phyloP scores from a whole-genome alignment of 1,140 invertebrate species.

The Trichonephila clavipes region DNA sequence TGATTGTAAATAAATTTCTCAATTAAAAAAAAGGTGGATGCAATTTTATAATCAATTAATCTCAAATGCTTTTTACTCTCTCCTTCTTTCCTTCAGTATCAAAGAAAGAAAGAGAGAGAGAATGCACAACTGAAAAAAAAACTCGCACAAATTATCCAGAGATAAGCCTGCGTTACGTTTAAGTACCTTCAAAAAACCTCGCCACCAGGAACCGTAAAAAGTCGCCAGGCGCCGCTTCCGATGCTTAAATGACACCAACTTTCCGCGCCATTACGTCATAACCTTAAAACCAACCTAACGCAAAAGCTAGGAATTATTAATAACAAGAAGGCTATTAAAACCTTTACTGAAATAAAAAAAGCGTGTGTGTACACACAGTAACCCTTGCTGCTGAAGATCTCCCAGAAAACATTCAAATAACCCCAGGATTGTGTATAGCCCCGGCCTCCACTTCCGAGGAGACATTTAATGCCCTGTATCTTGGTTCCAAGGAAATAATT shows the following conservation, averaged over 20 bases:
- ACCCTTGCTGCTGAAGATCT: neutral
- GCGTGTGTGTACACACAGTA: neutral
- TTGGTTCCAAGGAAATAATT: slow-evolving; percentile 45
- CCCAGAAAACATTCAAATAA: slow-evolving; percentile 52
- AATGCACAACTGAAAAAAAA: neutral
- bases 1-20: neutral
- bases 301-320: slow-evolving; percentile 56
- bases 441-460: slow-evolving; percentile 10
- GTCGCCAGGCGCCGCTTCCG: neutral
- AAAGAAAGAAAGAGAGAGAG: neutral
- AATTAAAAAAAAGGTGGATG: neutral
- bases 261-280: slow-evolving; percentile 55
- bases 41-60: slow-evolving; percentile 9
- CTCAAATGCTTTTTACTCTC: neutral
- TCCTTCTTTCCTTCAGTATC: neutral
- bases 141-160: slow-evolving; percentile 1
- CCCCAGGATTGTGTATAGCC: neutral
- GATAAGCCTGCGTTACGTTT: slow-evolving; percentile 3
- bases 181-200: slow-evolving; percentile 30
- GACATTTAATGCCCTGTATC: slow-evolving; percentile 61
- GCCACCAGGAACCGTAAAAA: slow-evolving; percentile 29
- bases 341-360: neutral
- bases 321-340: slow-evolving; percentile 66
- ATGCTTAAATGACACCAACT: slow-evolving; percentile 44
- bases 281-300: neutral